phyloP scores from a whole-genome alignment of 2,888 invertebrate species.

The Onchidella celtica region DNA sequence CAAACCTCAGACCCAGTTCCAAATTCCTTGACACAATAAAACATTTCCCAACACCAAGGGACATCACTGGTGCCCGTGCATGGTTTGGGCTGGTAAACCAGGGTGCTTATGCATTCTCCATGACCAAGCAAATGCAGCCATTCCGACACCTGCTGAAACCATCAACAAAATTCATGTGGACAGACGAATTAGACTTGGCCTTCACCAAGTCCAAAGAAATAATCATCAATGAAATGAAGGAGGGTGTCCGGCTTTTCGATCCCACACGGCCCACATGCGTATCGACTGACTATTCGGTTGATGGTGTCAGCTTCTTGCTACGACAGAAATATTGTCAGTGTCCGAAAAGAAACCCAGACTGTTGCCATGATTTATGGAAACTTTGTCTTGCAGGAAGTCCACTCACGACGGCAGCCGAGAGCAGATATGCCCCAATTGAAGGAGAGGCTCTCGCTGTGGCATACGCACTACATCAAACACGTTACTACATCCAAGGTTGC shows the following conservation, averaged over 20 bases:
- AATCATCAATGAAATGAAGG: slow-evolving; percentile 56
- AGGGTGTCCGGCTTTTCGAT: slow-evolving; percentile 60
- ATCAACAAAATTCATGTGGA: slow-evolving; percentile 51
- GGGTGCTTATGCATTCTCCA: slow-evolving; percentile 62
- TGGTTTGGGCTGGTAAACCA: slow-evolving; percentile 66
- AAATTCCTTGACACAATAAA: slow-evolving; percentile 55
- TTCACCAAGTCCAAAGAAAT: slow-evolving; percentile 42
- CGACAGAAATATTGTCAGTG: slow-evolving; percentile 54
- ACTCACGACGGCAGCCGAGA: too few species aligned
- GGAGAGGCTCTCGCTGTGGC: too few species aligned
- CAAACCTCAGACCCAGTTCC: too few species aligned
- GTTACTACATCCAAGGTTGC: too few species aligned
- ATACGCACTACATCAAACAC: too few species aligned
- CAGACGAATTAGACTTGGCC: slow-evolving; percentile 35
- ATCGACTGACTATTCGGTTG: slow-evolving; percentile 62
- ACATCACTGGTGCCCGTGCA: slow-evolving; percentile 58
- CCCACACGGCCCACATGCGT: slow-evolving; percentile 60
- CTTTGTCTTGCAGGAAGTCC: too few species aligned
- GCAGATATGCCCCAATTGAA: too few species aligned
- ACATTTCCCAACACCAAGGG: slow-evolving; percentile 59
- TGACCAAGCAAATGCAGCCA: slow-evolving; percentile 58
- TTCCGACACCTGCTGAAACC: slow-evolving; percentile 62
- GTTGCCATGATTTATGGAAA: too few species aligned
- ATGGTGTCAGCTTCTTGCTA: not conserved
- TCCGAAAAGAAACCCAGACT: too few species aligned